A percentile compares a stretch with the other conserved stretches of the same genome.
These are phyloP conservation scores for Perizoma affinitatum DNA, from an alignment of 2,888 invertebrate species.

Conservation along the genomic window DNA sequence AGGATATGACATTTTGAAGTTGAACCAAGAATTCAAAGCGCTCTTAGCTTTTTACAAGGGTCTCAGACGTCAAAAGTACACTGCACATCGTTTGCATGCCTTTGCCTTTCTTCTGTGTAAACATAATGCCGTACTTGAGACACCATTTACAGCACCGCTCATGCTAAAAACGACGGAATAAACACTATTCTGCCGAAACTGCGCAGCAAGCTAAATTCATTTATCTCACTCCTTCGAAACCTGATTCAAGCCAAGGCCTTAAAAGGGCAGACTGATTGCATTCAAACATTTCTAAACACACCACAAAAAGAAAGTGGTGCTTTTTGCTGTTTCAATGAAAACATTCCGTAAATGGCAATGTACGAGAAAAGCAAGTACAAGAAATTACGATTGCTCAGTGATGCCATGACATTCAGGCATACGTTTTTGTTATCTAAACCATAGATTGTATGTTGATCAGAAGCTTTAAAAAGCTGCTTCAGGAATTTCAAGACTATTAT, in stretches of 20 bases:
- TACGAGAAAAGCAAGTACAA: constrained; percentile 29
- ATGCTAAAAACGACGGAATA: constrained; percentile 10
- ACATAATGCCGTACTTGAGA: constrained; percentile 28
- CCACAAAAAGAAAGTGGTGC: constrained; percentile 35
- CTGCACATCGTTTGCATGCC: constrained; percentile 16
- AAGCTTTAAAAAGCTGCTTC: constrained; percentile 13
- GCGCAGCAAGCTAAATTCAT: constrained; percentile 21
- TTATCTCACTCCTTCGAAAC: constrained; percentile 6
- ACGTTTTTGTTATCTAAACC: constrained; percentile 25
- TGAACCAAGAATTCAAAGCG: too few species aligned
- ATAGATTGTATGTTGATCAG: constrained; percentile 23
- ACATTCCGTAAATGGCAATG: constrained; percentile 30
- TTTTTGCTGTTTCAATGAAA: constrained; percentile 30
- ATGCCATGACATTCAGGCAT: constrained; percentile 30
- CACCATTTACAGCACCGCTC: constrained; percentile 18
- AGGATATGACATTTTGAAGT: too few species aligned
- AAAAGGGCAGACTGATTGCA: constrained; percentile 26
- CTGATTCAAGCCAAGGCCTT: constrained; percentile 16
- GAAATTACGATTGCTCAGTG: constrained; percentile 27
- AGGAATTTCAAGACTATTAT: constrained; percentile 10
- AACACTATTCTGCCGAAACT: constrained; percentile 19
- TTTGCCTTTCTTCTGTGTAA: constrained; percentile 15
- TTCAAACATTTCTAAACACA: constrained; percentile 26
- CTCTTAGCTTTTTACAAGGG: too few species aligned
- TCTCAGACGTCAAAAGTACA: constrained; percentile 8